These are phyloP conservation scores for Euzetes globulus DNA, from an alignment of 2,888 invertebrate genomes.

Conservation along the genomic window DNA sequence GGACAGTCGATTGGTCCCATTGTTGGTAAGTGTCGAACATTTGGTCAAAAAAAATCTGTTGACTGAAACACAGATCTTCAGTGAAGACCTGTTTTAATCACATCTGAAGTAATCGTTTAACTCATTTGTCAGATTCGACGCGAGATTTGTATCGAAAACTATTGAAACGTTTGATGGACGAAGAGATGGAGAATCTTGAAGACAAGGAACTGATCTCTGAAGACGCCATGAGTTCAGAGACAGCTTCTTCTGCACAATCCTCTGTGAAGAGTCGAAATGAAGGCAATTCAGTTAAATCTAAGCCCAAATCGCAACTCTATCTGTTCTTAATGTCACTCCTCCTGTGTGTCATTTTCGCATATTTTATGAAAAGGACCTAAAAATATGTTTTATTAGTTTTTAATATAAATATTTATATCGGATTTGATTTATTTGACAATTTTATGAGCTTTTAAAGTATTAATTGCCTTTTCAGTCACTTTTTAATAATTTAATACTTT, in stretches of 20 bases:
- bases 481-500: too few species aligned
- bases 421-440: too few species aligned
- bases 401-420: too few species aligned
- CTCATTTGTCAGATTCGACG: background rate
- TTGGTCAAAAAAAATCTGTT: too few species aligned
- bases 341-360: conserved; percentile 8
- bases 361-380: background rate
- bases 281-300: background rate
- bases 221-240: background rate
- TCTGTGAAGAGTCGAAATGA: background rate
- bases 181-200: background rate
- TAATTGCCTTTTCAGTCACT: too few species aligned
- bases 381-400: background rate
- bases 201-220: background rate
- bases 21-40: conserved; percentile 5
- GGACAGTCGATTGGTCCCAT: conserved; percentile 16
- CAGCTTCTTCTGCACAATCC: background rate
- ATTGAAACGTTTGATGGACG: background rate
- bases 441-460: too few species aligned
- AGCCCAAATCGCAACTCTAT: background rate
- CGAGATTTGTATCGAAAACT: background rate
- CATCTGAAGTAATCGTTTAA: background rate
- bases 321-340: conserved; percentile 4
- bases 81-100: too few species aligned
- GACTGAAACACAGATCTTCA: too few species aligned